Evolutionary conservation across 1,140 invertebrate genomes (phyloP), one percentile per base, ranked within the genome.

Genomic region (Archegozetes longisetosus): DNA sequence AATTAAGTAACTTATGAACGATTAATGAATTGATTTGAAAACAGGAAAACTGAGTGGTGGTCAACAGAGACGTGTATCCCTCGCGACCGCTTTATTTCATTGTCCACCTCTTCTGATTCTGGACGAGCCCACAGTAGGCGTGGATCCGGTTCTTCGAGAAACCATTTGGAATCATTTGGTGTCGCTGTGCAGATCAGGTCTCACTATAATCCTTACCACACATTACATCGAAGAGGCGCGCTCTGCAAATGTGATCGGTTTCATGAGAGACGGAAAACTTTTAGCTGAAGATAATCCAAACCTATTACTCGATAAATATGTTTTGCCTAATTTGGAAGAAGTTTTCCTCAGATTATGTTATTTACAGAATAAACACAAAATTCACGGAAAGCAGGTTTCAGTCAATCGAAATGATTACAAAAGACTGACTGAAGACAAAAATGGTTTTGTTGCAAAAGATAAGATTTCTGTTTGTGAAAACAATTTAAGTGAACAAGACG

Each of bases 151-250:
- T 25, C 77, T 91, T 2, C 78, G 91, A 64, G 84, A 91, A 70
- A 86, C 80, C 20, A 91, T 93, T 66, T 93, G 88, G 88, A 84
- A 86, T 65, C 87, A 92, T 68, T 74, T 92, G 66, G 81, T 88
- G 27, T 80, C 83, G 67, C 84, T 92, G 64, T 84, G 85, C 64
- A 81, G 81, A 73, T 80, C 82, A 22, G 17, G 26, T 6, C 59
- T 63, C 4, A 73, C 73, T 6, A 69, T 73, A 22, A 71, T 74
- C 25, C 69, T 74, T 28, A 74, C 73, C n/a, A 74, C 73, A 25
- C 73, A 74, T 63, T 74, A 74, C 61, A 71, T 74, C 27, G 73
- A 74, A 64, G 73, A 74, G 59, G 73, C 73, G 2, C 58, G 70
- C 46, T 66, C 70, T 53, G 67, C 67, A 14, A 62, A 71, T 60